These are phyloP conservation scores for Neoniphon sammara DNA, from an alignment of 2,797 vertebrate species.

Conservation along the genomic window DNA sequence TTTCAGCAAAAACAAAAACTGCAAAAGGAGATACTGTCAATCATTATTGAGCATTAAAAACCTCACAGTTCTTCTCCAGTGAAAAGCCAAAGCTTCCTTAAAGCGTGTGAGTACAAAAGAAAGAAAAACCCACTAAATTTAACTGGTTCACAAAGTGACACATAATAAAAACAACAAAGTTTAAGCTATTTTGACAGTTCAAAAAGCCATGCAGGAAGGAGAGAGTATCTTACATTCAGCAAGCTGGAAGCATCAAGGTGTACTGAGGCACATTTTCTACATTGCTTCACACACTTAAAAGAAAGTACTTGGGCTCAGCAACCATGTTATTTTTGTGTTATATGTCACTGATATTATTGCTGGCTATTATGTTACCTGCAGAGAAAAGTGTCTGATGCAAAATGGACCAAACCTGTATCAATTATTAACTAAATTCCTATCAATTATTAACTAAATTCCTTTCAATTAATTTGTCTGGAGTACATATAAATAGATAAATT, in stretches of 20 bases:
- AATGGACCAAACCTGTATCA: constrained; percentile 30
- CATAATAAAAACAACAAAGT: constrained; percentile 44
- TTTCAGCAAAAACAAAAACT: constrained; percentile 65
- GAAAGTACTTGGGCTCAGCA: constrained; percentile 50
- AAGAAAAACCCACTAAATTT: constrained; percentile 51
- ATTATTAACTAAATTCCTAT: constrained; percentile 4
- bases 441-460: background rate
- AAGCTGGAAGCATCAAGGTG: constrained; percentile 76
- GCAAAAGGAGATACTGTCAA: constrained; percentile 59
- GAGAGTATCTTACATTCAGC: constrained; percentile 74
- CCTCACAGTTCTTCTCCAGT: constrained; percentile 47
- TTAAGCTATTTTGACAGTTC: constrained; percentile 38
- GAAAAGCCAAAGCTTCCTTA: constrained; percentile 49
- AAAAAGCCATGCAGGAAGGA: constrained; percentile 69
- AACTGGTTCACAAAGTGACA: constrained; percentile 51
- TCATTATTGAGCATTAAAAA: constrained; percentile 62
- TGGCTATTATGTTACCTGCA: constrained; percentile 57
- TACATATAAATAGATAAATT: constrained; percentile 14
- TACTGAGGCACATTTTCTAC: constrained; percentile 74
- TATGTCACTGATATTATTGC: constrained; percentile 71
- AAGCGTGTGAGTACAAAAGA: constrained; percentile 52
- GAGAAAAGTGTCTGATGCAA: constrained; percentile 43
- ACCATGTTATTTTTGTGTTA: constrained; percentile 40
- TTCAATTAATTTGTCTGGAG: constrained; percentile 19
- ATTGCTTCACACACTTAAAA: constrained; percentile 59